These are phyloP conservation scores for Antennarius maculatus DNA, from an alignment of 2,797 vertebrate species.

Conservation along the genomic window DNA sequence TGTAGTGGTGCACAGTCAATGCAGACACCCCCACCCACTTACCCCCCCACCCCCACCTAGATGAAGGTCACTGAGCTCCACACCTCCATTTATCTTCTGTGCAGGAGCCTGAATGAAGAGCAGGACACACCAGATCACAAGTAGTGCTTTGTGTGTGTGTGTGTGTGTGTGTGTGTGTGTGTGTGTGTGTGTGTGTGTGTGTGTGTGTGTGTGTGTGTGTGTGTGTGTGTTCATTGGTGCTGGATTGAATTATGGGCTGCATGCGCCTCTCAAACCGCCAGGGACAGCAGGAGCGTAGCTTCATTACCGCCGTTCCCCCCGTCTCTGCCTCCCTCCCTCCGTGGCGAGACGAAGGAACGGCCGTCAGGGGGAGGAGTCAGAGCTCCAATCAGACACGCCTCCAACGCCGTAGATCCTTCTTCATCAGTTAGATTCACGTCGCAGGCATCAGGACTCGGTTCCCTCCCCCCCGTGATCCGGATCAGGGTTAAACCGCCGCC, in stretches of 20 bases:
- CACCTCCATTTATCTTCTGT: conserved; percentile 68
- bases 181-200: conserved; percentile 18
- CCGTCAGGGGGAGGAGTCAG: no score
- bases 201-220: conserved; percentile 10
- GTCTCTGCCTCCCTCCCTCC: conserved; percentile 24
- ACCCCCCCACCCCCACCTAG: conserved; percentile 4
- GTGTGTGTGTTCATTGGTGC: conserved; percentile 13
- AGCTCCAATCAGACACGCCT: no score
- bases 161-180: conserved; percentile 33
- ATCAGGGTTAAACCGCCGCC: no score
- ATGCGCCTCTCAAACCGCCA: conserved; percentile 72
- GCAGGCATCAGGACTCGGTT: no score
- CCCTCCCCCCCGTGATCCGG: no score
- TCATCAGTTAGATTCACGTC: no score
- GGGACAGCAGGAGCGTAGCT: conserved; percentile 56
- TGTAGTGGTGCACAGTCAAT: conserved; percentile 35
- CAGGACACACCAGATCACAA: conserved; percentile 55
- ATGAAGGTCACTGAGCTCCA: conserved; percentile 66
- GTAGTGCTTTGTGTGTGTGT: conserved; percentile 42
- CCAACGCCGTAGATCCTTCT: no score
- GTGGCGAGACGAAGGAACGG: no score
- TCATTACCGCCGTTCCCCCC: conserved; percentile 62
- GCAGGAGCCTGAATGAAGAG: conserved; percentile 46
- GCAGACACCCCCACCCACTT: conserved; percentile 24
- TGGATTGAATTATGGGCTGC: conserved; percentile 68